Evolutionary conservation across 2,113 vertebrate genomes (phyloP).

Genomic region (Hyla sarda): DNA sequence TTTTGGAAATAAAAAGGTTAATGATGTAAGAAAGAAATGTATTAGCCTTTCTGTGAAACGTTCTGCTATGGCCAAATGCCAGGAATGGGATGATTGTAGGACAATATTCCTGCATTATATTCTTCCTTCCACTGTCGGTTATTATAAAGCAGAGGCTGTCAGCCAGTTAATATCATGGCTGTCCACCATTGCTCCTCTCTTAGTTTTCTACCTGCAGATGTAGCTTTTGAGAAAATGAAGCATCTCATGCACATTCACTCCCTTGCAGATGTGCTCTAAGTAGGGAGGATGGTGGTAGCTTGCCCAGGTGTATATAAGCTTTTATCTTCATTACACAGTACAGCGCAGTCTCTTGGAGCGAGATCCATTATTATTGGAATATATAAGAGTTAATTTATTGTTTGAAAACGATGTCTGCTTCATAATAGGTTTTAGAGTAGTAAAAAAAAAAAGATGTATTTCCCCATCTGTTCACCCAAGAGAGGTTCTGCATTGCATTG

Average conservation of each 20-base stretch:
- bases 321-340: neutral
- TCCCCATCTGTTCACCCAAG: conserved; percentile 8
- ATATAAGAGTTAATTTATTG: neutral
- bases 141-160: conserved; percentile 44
- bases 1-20: conserved; percentile 48
- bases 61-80: conserved; percentile 15
- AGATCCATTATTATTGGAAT: neutral
- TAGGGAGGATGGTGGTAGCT: no score
- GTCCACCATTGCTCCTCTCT: conserved; percentile 5
- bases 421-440: neutral
- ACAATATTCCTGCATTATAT: conserved; percentile 15
- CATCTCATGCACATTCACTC: neutral
- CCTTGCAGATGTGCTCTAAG: conserved; percentile 22
- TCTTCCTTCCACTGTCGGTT: conserved; percentile 28
- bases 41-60: conserved; percentile 42
- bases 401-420: neutral
- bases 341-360: neutral
- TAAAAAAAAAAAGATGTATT: neutral
- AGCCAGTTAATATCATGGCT: conserved; percentile 47
- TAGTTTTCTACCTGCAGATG: conserved; percentile 4
- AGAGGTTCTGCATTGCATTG: neutral
- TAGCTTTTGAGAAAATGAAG: conserved; percentile 11
- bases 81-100: conserved; percentile 38
- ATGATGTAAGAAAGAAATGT: conserved; percentile 41
- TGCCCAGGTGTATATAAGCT: conserved; percentile 6